Base-by-base conservation (phyloP, 2,797 vertebrate genomes). In the Ctenopoma kingsleyae region DNA sequence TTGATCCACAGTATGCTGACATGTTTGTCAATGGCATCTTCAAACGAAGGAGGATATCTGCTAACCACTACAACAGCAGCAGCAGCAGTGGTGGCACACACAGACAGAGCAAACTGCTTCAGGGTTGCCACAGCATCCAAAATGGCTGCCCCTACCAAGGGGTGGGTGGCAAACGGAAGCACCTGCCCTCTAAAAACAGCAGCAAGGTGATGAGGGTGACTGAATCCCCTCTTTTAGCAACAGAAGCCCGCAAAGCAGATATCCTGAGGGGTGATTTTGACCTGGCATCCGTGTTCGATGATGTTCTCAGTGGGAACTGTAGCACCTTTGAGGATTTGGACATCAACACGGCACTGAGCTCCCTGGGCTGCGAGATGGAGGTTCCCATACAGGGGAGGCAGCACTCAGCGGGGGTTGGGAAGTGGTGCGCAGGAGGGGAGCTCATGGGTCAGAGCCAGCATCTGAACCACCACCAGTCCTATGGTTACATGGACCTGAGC, bases 21-120 rank as follows among this genome's bases (percentile, higher is more conserved):
- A 96, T 96, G 95, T 95, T 96, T 22, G 95, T 96, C 62, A 94
- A 96, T 7, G 95, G 95, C 46, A 95, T 96, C 80, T 95, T 96
- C 75, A 95, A 96, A 71, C 92, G 95, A 32, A 91, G 94, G 71
- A 90, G 95, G 75, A 95, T 95, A 94, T 95, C 95, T 0, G 85
- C 94, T 2, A 93, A 89, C 69, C 92, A 92, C 68, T 95, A 94
- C 81, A 91, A 58, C 50, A 66, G 22, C 51, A 23, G 8, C 70
- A 63, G 32, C 68, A 50, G n/a, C 60, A 27, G 19, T n/a, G n/a
- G 65, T 1, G 19, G 71, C 49, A 1, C 81, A 15, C 91, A 93
- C 17, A 91, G 92, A 74, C 93, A 91, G 59, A 91, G 67, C 85
- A 95, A 93, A 80, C 74, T 85, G 57, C 64, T 83, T 32, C 79